Conservation (phyloP, 2,113 vertebrate genomes). For the Hiodon tergisus region DNA sequence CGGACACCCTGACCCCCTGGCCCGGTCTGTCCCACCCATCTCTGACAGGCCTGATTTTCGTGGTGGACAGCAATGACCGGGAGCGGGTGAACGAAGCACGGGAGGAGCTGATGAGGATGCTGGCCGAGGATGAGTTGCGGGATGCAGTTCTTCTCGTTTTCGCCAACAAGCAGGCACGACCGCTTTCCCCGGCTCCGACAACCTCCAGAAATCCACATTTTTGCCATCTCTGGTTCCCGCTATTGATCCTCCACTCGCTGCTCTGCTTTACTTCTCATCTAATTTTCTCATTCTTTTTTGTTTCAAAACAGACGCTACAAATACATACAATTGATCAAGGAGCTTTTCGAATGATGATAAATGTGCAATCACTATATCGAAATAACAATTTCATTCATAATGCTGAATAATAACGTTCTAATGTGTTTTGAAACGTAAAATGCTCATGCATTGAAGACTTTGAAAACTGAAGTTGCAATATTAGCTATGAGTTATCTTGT, state of each 20-base stretch:
- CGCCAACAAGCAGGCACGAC: constrained; percentile 86
- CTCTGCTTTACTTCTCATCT: too few relatives aligned
- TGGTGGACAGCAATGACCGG: constrained; percentile 96
- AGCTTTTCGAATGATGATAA: too few relatives aligned
- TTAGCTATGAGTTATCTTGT: too few relatives aligned
- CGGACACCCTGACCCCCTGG: not conserved
- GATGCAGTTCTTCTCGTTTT: constrained; percentile 92
- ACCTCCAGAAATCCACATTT: not conserved
- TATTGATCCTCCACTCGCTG: not conserved
- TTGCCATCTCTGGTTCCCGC: not conserved
- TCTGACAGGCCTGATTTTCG: constrained; percentile 84
- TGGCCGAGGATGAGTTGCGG: constrained; percentile 89
- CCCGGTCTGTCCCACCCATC: not conserved
- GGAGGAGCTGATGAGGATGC: constrained; percentile 95
- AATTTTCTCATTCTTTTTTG: too few relatives aligned
- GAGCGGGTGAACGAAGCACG: constrained; percentile 91
- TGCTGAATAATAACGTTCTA: too few relatives aligned
- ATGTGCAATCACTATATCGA: too few relatives aligned
- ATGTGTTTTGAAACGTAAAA: too few relatives aligned
- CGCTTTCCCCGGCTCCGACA: not conserved
- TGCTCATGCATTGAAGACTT: too few relatives aligned
- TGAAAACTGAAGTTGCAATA: too few relatives aligned
- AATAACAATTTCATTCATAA: too few relatives aligned
- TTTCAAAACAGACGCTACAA: too few relatives aligned
- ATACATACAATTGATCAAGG: too few relatives aligned